phyloP scores from a whole-genome alignment of 2,888 invertebrate species.

The Heliconius aoede region DNA sequence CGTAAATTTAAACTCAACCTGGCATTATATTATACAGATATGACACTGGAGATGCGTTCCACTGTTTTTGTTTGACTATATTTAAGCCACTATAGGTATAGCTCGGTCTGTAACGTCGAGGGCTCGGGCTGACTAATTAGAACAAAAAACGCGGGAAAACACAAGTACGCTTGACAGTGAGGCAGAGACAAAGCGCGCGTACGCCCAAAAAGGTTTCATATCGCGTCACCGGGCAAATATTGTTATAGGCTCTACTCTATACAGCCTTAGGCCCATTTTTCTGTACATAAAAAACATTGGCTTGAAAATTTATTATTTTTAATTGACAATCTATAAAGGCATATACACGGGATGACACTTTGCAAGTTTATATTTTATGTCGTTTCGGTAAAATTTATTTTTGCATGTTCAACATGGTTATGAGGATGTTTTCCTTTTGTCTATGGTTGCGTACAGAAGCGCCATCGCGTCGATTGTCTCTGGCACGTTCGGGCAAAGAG shows the following conservation, averaged over 20 bases:
- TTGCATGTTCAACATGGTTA: constrained; percentile 36
- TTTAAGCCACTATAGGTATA: constrained; percentile 35
- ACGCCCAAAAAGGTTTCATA: constrained; percentile 69
- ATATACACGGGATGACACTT: constrained; percentile 44
- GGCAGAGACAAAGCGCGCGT: constrained; percentile 79
- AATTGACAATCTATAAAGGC: constrained; percentile 55
- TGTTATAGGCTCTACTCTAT: constrained; percentile 41
- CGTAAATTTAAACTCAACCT: constrained; percentile 11
- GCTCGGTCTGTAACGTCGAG: constrained; percentile 66
- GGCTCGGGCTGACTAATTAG: constrained; percentile 79
- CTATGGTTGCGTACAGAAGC: constrained; percentile 77
- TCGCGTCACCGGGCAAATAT: constrained; percentile 41
- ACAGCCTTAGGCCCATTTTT: constrained; percentile 59
- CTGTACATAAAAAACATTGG: constrained; percentile 56
- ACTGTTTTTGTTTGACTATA: constrained; percentile 37
- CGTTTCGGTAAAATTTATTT: constrained; percentile 41
- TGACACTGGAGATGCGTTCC: constrained; percentile 33
- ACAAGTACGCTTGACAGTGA: constrained; percentile 82
- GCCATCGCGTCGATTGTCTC: constrained; percentile 81
- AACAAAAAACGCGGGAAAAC: constrained; percentile 83
- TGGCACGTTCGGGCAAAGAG: constrained; percentile 81
- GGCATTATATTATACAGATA: constrained; percentile 26
- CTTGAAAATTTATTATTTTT: constrained; percentile 69
- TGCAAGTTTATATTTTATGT: constrained; percentile 51
- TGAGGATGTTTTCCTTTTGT: constrained; percentile 54